Percentiles rank a stretch among this genome's conserved stretches.
phyloP scores from a whole-genome alignment of 2,113 vertebrate genomes.

The Vimba vimba region DNA sequence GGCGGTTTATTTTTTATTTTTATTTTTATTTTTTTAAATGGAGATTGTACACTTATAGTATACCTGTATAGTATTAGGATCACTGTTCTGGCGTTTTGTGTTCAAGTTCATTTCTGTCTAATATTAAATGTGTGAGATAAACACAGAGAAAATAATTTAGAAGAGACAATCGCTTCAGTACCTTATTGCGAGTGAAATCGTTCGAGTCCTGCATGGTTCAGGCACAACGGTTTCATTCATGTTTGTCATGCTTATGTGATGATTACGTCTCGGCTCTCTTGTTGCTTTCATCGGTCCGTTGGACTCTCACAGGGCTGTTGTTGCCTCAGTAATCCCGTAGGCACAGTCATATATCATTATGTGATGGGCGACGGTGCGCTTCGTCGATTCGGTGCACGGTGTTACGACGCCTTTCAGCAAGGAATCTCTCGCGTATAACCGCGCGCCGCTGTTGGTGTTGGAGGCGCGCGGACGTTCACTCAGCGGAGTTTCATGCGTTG shows the following conservation, averaged over 20 bases:
- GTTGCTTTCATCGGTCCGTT: conserved; percentile 63
- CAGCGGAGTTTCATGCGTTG: conserved; percentile 68
- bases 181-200: background rate
- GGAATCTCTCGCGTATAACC: conserved; percentile 56
- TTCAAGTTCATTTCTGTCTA: background rate
- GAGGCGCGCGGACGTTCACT: conserved; percentile 52
- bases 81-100: background rate
- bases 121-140: background rate
- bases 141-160: background rate
- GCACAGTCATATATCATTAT: conserved; percentile 69
- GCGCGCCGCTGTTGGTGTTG: background rate
- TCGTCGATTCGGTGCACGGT: conserved; percentile 57
- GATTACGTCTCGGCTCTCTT: conserved; percentile 55
- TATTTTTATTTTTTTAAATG: no score
- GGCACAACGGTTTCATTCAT: conserved; percentile 54
- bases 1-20: no score
- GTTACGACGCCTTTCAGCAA: conserved; percentile 68
- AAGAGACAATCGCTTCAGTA: background rate
- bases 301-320: conserved; percentile 56
- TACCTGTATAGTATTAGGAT: background rate
- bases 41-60: no score
- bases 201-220: background rate
- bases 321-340: conserved; percentile 63
- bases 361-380: conserved; percentile 53
- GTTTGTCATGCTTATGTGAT: conserved; percentile 64